These are phyloP conservation scores for Gorsachius goisagi DNA, from an alignment of 2,113 vertebrate species.

Conservation along the genomic window DNA sequence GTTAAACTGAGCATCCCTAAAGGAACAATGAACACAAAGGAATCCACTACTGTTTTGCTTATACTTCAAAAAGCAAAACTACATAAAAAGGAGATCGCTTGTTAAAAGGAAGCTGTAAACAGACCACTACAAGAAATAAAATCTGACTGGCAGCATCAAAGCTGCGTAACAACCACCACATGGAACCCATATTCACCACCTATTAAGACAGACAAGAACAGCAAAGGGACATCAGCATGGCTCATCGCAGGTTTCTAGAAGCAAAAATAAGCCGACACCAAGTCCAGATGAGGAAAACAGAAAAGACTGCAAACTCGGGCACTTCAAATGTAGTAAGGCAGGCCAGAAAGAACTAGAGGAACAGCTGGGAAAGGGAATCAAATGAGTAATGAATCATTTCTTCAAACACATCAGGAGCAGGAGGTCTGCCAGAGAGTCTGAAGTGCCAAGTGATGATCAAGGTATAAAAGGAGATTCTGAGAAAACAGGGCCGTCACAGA, in stretches of 20 bases:
- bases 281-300: neutral
- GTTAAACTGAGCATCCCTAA: neutral
- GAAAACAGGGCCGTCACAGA: neutral
- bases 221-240: neutral
- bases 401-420: constrained; percentile 10
- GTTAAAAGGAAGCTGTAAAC: neutral
- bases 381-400: constrained; percentile 17
- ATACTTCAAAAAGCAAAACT: constrained; percentile 3
- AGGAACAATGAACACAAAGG: neutral
- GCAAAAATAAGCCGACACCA: neutral
- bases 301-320: constrained; percentile 1
- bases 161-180: neutral
- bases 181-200: neutral
- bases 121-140: neutral
- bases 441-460: neutral
- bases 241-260: neutral
- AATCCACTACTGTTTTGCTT: neutral
- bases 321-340: neutral
- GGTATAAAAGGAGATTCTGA: neutral
- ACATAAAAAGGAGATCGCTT: neutral
- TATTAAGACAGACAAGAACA: constrained; percentile 1
- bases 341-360: constrained; percentile 12
- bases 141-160: constrained; percentile 29
- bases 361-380: neutral
- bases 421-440: constrained; percentile 1